phyloP scores from a whole-genome alignment of 2,113 vertebrate species.

The Mesocricetus auratus region DNA sequence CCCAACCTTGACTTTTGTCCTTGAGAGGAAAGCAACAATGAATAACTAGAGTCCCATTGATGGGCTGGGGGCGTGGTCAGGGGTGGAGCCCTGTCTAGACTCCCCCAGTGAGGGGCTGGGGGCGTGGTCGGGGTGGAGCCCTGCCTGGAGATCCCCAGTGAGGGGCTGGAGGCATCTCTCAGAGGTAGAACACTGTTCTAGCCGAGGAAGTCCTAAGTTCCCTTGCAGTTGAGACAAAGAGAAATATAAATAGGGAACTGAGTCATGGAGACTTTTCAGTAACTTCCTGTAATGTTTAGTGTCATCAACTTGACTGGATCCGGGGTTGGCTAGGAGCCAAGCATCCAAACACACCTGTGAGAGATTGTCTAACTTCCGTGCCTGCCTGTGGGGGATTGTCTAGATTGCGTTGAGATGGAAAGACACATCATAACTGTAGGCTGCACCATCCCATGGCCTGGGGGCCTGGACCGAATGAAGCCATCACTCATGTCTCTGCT shows the following conservation, averaged over 20 bases:
- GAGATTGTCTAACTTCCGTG: background rate
- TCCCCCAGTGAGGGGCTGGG: background rate
- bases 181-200: background rate
- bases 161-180: background rate
- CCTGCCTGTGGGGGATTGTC: background rate
- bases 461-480: background rate
- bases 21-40: background rate
- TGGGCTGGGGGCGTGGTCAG: background rate
- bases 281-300: conserved; percentile 16
- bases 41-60: too few species aligned
- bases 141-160: background rate
- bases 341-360: background rate
- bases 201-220: background rate
- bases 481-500: background rate
- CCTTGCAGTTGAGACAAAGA: background rate
- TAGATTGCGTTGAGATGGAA: background rate
- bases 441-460: too few species aligned
- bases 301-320: background rate
- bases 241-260: background rate
- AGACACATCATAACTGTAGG: background rate
- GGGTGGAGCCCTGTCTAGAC: background rate
- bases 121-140: background rate
- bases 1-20: background rate
- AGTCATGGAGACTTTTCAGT: background rate
- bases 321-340: background rate